Evolutionary conservation across 1,140 invertebrate genomes (phyloP).

Genomic region (Brachionus manjavacas): DNA sequence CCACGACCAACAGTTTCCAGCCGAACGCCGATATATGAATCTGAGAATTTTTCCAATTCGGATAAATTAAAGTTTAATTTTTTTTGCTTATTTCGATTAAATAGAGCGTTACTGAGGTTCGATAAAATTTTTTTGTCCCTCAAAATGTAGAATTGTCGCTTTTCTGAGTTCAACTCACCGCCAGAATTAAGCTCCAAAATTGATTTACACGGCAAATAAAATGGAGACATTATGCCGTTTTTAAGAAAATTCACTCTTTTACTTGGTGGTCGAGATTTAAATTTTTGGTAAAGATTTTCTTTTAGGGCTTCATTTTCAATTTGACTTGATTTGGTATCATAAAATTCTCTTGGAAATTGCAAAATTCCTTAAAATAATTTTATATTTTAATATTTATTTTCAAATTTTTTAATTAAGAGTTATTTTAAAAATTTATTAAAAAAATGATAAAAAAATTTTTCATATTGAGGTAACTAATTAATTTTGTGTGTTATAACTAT

Average conservation of each 20-base stretch:
- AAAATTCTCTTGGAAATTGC: slow-evolving; percentile 38
- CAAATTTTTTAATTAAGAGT: no score
- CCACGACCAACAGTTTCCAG: neutral
- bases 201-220: neutral
- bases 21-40: slow-evolving; percentile 10
- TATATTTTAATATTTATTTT: no score
- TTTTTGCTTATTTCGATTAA: slow-evolving; percentile 7
- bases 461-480: no score
- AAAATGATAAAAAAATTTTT: no score
- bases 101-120: neutral
- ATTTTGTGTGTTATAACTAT: no score
- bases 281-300: neutral
- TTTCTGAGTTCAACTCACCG: neutral
- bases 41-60: neutral
- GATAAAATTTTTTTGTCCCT: neutral
- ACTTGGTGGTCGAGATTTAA: neutral
- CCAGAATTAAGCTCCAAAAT: neutral
- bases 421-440: no score
- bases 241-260: slow-evolving; percentile 27
- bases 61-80: neutral
- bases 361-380: neutral
- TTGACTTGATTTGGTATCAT: slow-evolving; percentile 2
- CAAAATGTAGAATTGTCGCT: slow-evolving; percentile 8
- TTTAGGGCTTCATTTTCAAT: neutral
- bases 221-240: neutral